Evolutionary conservation across 64 coral and sea anemone species (phyloP).

Genomic region (Trachythela sp.): DNA sequence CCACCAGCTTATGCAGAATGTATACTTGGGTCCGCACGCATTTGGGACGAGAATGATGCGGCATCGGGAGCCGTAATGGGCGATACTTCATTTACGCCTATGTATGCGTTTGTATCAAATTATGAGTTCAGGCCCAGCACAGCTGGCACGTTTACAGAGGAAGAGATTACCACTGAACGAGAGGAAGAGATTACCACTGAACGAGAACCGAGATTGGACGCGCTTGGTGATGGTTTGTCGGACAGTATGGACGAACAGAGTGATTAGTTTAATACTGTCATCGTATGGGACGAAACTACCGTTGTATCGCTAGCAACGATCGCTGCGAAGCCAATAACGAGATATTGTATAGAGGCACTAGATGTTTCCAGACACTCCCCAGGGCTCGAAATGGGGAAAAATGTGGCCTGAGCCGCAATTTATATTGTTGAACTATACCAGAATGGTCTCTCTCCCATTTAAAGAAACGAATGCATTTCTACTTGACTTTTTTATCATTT

Average conservation of each 20-base stretch:
- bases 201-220: not conserved
- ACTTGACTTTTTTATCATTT: too few relatives aligned
- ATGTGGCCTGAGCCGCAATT: too few relatives aligned
- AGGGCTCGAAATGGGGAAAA: too few relatives aligned
- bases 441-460: too few relatives aligned
- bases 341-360: too few relatives aligned
- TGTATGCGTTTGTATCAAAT: not conserved
- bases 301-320: too few relatives aligned
- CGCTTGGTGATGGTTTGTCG: not conserved
- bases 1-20: constrained; percentile 10
- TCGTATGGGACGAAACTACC: too few relatives aligned
- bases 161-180: not conserved
- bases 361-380: too few relatives aligned
- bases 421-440: too few relatives aligned
- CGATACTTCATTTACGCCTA: constrained; percentile 16
- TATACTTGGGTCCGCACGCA: not conserved
- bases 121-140: not conserved
- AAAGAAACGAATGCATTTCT: too few relatives aligned
- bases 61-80: not conserved
- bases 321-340: too few relatives aligned
- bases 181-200: not conserved
- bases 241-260: constrained; percentile 16
- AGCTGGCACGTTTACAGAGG: not conserved
- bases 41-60: not conserved
- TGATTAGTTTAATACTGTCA: not conserved